Percentiles rank a stretch among this genome's conserved stretches.
Evolutionary conservation across 1,140 invertebrate species (phyloP).

Genomic region (Euura saliciscinereae): DNA sequence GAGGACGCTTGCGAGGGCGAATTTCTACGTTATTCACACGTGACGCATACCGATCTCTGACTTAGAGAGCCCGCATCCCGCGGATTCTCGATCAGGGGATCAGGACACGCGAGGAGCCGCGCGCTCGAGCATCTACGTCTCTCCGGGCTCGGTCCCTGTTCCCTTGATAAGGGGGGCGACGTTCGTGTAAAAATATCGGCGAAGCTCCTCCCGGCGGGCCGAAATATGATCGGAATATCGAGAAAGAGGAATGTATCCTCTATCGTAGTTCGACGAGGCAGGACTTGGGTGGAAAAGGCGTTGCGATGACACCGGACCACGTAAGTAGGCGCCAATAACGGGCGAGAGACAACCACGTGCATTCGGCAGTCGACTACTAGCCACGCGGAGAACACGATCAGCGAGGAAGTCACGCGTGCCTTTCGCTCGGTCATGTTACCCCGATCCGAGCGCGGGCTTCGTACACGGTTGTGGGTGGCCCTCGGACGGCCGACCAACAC

Average conservation of each 20-base stretch:
- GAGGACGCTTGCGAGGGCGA: not conserved
- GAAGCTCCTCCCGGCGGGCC: not conserved
- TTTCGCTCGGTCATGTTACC: conserved; percentile 28
- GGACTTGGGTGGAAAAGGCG: not conserved
- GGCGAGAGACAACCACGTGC: conserved; percentile 48
- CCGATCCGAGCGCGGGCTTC: conserved; percentile 59
- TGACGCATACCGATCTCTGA: conserved; percentile 39
- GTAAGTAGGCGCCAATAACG: conserved; percentile 6
- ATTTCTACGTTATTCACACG: conserved; percentile 32
- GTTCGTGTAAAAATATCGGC: not conserved
- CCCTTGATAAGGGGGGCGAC: too few relatives aligned
- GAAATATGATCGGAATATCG: too few relatives aligned
- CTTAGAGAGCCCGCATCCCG: conserved; percentile 52
- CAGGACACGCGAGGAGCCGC: conserved; percentile 32
- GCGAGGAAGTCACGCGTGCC: conserved; percentile 18
- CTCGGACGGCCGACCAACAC: conserved; percentile 13
- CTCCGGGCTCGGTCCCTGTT: not conserved
- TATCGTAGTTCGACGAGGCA: too few relatives aligned
- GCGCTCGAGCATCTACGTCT: not conserved
- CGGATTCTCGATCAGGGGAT: conserved; percentile 49
- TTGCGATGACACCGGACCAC: not conserved
- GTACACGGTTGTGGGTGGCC: conserved; percentile 57
- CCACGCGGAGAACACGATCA: conserved; percentile 35
- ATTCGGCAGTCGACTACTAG: conserved; percentile 53
- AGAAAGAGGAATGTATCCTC: too few relatives aligned